Evolutionary conservation across 2,797 vertebrate species (phyloP), one percentile per base, ranked within the genome.

Genomic region (Phoeniculus purpureus): DNA sequence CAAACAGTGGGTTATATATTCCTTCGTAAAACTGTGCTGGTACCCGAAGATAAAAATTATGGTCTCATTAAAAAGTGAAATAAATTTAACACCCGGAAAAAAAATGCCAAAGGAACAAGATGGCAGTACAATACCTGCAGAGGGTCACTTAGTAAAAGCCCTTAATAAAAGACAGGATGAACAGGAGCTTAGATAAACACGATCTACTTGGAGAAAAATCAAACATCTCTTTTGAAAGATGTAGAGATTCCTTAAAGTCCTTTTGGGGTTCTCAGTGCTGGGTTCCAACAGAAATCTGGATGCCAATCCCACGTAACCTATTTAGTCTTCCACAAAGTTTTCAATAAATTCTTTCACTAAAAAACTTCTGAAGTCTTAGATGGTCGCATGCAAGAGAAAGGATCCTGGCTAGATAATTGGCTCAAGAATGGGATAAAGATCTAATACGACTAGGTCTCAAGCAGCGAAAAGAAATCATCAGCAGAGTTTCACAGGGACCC

Each of bases 401-500:
- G 67, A 6, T 50, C n/a, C 75, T 87, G 43, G 23, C 31, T 77
- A 3, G 2, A 62, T 90, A 90, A 92, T 55, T 58, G n/a, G 13
- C 43, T 77, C 82, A 85, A 78, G 0, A 0, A 78, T n/a, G 26
- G 31, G 59, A 72, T 73, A 87, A 94, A 87, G 51, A 58, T 62
- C 23, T 66, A 83, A 52, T 66, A 66, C 5, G 40, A 55, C 29
- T 3, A 1, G 10, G 5, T 78, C 66, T 90, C 73, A 89, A 79
- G 34, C 51, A 81, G 40, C 5, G 55, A 85, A 83, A 81, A 72
- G 78, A 93, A 95, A 89, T 43, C 25, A 85, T 83, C 72, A 59
- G 48, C 45, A 40, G 60, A 87, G 59, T 90, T 90, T 83, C 45
- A 34, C 73, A 87, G 62, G 68, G 48, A 82, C 32, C 43, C 75